Evolutionary conservation across 2,113 vertebrate genomes (phyloP).

Genomic region (Pseudorasbora parva): DNA sequence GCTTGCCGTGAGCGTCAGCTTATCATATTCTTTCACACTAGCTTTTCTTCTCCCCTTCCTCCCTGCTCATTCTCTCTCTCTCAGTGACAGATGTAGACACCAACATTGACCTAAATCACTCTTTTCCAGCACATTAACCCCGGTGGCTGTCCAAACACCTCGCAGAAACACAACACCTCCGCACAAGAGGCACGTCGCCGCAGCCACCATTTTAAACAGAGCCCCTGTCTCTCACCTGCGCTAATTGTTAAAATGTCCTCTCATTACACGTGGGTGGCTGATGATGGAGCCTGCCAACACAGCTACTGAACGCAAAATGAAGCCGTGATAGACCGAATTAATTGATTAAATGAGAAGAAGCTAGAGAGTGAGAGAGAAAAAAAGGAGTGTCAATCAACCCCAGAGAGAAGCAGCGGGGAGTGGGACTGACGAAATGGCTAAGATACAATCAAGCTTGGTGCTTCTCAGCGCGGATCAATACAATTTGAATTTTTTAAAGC

Average conservation of each 20-base stretch:
- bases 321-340: conserved; percentile 35
- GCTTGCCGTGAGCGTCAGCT: conserved; percentile 48
- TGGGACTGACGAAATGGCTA: neutral
- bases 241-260: conserved; percentile 55
- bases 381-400: conserved; percentile 21
- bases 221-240: conserved; percentile 39
- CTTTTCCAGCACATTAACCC: conserved; percentile 78
- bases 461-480: conserved; percentile 82
- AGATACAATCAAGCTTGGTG: conserved; percentile 56
- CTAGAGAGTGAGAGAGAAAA: neutral
- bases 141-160: conserved; percentile 55
- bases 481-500: conserved; percentile 87
- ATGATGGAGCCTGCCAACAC: conserved; percentile 40
- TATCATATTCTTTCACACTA: neutral
- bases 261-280: conserved; percentile 41
- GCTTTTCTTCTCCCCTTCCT: conserved; percentile 32
- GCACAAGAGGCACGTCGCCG: conserved; percentile 54
- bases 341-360: conserved; percentile 45
- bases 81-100: conserved; percentile 75
- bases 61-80: conserved; percentile 56
- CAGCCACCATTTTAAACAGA: conserved; percentile 45
- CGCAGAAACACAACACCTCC: conserved; percentile 59
- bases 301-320: conserved; percentile 25
- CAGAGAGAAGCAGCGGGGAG: neutral
- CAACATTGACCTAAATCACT: conserved; percentile 76